A percentile compares a stretch with the other conserved stretches of the same genome.
Conservation (phyloP, 2,113 vertebrate species). For the Peromyscus californicus region DNA sequence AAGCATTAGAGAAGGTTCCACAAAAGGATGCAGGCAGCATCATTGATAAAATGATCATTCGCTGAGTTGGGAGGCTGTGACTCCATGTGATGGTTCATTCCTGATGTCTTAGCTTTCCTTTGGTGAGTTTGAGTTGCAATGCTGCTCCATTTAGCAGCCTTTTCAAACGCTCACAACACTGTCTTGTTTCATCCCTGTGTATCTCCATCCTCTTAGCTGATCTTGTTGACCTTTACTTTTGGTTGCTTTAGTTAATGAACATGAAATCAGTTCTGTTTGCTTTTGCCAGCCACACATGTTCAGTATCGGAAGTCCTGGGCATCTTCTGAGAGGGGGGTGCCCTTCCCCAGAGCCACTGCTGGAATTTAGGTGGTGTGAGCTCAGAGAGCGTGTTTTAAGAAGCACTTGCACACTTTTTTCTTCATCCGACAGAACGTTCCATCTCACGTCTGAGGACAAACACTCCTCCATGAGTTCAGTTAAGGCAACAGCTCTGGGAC, state of each 20-base stretch:
- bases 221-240: background rate
- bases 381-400: background rate
- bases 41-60: background rate
- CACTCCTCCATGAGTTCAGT: background rate
- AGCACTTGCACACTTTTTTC: background rate
- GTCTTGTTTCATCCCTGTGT: background rate
- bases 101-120: background rate
- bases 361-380: background rate
- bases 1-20: background rate
- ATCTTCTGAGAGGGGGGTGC: background rate
- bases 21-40: background rate
- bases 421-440: fast-evolving
- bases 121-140: background rate
- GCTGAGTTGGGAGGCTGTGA: background rate
- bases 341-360: background rate
- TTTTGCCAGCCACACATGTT: background rate
- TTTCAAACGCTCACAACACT: background rate
- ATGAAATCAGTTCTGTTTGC: background rate
- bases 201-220: background rate
- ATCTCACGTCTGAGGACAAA: background rate
- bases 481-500: background rate
- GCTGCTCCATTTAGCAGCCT: background rate
- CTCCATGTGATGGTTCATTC: background rate
- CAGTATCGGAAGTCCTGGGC: background rate
- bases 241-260: conserved; percentile 45